Evolutionary conservation across 30 jellyfish, hydroid and myxozoan species (phyloP), one percentile per base, ranked within the genome.

Genomic region (Aurelia aurita complex sp. Pacific): DNA sequence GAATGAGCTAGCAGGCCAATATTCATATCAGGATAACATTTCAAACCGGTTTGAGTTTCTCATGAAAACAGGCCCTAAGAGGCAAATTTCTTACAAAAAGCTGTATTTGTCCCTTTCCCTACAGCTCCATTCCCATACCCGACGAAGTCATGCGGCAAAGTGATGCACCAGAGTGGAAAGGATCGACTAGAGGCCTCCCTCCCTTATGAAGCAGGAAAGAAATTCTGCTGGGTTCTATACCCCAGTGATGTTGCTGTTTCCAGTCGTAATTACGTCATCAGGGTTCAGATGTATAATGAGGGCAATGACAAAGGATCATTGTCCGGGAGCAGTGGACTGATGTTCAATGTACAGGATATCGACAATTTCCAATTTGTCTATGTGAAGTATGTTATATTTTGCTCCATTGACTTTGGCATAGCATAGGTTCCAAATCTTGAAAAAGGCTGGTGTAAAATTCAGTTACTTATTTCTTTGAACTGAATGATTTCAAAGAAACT

Each of bases 331-430:
- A 68, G 53, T 9, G 84, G 84, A 53, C 36, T 74, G n/a, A 12
- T 74, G 19, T 74, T 42, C 73, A 74, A 74, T 23, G 84, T 57
- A 18, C 84, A 74, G 46, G 84, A 74, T 57, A 52, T 74, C n/a
- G 19, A 74, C 40, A 74, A 3, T 68, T 74, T 74, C 70, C 69
- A 74, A 46, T 33, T 74, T 16, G 70, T 74, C 42, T 42, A 74
- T 51, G 14, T 74, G 1, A 42, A 68, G 84, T 74, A 11, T 16
- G 67, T 36, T 13, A 16, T 36, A 19, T 19, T 19, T 36, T 46
- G 57, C 57, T 46, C 57, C 57, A 46, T 7, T 46, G 57, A 46
- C 2, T 46, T 46, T 46, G 52, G n/a, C n/a, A n/a, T n/a, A n/a
- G n/a, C n/a, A n/a, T n/a, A n/a, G n/a, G n/a, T n/a, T n/a, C n/a